These are phyloP conservation scores for Sebastes alutus DNA, from an alignment of 2,797 vertebrate genomes.

Conservation along the genomic window DNA sequence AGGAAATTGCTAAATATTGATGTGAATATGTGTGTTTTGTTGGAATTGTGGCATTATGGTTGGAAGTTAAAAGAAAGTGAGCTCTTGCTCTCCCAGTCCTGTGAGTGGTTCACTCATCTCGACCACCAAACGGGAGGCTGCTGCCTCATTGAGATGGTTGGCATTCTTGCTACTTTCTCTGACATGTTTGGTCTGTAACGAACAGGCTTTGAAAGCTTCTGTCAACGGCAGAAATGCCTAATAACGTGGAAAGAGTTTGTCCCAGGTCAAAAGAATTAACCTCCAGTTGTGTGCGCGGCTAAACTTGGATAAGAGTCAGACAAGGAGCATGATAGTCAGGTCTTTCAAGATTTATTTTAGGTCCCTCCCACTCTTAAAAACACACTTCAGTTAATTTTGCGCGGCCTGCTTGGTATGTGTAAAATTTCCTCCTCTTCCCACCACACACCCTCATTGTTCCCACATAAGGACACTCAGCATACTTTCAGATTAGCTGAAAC, in stretches of 20 bases:
- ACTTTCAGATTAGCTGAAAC: constrained; percentile 67
- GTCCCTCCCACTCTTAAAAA: constrained; percentile 70
- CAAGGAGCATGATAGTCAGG: constrained; percentile 68
- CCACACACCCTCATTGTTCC: constrained; percentile 69
- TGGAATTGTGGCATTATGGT: background rate
- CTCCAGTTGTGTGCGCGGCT: constrained; percentile 71
- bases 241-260: constrained; percentile 73
- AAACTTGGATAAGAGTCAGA: constrained; percentile 70
- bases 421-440: constrained; percentile 66
- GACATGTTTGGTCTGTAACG: constrained; percentile 75
- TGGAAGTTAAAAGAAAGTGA: background rate
- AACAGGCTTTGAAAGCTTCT: constrained; percentile 77
- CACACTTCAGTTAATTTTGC: constrained; percentile 74
- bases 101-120: constrained; percentile 36
- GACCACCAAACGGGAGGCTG: constrained; percentile 50
- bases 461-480: constrained; percentile 65
- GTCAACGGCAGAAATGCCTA: constrained; percentile 71
- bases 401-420: constrained; percentile 70
- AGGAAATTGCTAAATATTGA: background rate
- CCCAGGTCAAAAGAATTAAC: constrained; percentile 82
- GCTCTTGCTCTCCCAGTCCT: background rate
- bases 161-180: constrained; percentile 71
- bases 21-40: background rate
- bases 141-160: constrained; percentile 61
- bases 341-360: constrained; percentile 72